A percentile compares a stretch with the other conserved stretches of the same genome.
Evolutionary conservation across 2,888 invertebrate species (phyloP).

Genomic region (Drosophila borealis): DNA sequence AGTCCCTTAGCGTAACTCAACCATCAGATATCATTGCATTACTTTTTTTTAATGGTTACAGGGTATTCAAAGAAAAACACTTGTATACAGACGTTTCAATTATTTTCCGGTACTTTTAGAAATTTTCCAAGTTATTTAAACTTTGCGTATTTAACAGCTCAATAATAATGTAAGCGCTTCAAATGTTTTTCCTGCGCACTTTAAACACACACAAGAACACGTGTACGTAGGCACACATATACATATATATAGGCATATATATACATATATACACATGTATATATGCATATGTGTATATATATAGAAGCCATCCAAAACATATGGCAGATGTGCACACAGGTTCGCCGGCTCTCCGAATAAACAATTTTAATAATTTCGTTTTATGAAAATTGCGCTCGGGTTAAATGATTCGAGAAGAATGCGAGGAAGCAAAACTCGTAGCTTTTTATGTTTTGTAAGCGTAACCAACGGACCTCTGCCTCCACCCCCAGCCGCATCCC

Average conservation of each 20-base stretch:
- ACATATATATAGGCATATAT: not conserved
- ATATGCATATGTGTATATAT: constrained; percentile 11
- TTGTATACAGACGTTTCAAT: constrained; percentile 1
- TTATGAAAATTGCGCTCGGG: constrained; percentile 82
- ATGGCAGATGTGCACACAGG: constrained; percentile 29
- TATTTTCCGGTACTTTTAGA: not conserved
- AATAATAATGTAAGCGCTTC: constrained; percentile 34
- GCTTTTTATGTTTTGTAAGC: constrained; percentile 64
- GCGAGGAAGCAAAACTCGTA: constrained; percentile 67
- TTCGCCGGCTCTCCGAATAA: constrained; percentile 62
- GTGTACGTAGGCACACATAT: not conserved
- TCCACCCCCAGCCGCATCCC: not conserved
- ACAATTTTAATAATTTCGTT: constrained; percentile 84
- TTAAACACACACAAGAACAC: constrained; percentile 11
- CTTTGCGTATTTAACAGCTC: constrained; percentile 24
- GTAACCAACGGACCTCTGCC: constrained; percentile 15
- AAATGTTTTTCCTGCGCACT: constrained; percentile 10
- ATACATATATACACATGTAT: not conserved
- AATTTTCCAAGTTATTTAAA: constrained; percentile 40
- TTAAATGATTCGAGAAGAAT: constrained; percentile 80
- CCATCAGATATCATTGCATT: no score
- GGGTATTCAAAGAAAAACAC: not conserved
- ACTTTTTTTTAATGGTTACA: not conserved
- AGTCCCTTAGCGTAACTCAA: no score
- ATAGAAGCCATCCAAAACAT: constrained; percentile 23